Percentiles rank a stretch among this genome's conserved stretches.
phyloP scores from a whole-genome alignment of 2,113 vertebrate genomes.

The Pelecanus crispus region DNA sequence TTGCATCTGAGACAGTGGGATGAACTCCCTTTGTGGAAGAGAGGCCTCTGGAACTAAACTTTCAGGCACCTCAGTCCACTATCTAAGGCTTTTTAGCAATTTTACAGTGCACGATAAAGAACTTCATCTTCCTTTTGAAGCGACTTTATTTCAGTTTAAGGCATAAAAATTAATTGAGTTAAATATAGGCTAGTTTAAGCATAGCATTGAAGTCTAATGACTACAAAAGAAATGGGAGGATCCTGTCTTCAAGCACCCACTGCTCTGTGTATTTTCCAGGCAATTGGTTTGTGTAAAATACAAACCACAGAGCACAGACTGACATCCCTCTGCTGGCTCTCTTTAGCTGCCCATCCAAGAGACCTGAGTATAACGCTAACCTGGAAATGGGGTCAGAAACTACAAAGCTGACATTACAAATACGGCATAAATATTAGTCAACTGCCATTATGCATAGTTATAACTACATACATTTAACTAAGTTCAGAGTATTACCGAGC shows the following conservation, averaged over 20 bases:
- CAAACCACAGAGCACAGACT: neutral
- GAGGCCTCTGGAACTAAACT: neutral
- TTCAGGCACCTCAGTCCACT: neutral
- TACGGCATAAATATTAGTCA: neutral
- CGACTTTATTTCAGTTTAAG: neutral
- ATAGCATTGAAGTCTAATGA: neutral
- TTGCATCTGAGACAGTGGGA: neutral
- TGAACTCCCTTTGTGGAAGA: neutral
- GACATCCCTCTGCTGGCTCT: neutral
- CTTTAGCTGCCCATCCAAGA: neutral
- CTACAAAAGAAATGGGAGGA: neutral
- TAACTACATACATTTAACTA: neutral
- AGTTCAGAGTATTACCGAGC: neutral
- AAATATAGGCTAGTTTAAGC: neutral
- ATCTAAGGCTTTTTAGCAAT: neutral
- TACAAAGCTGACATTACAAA: neutral
- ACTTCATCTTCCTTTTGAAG: neutral
- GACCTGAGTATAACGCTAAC: neutral
- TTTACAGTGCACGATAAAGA: neutral
- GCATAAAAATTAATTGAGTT: constrained; percentile 1
- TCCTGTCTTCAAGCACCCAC: neutral
- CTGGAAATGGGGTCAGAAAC: neutral
- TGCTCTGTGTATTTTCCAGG: neutral
- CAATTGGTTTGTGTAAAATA: neutral
- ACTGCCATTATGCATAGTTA: neutral